A percentile compares a stretch with the other conserved stretches of the same genome.
Conservation (phyloP, 2,113 vertebrate genomes). For the Syngnathus typhle region DNA sequence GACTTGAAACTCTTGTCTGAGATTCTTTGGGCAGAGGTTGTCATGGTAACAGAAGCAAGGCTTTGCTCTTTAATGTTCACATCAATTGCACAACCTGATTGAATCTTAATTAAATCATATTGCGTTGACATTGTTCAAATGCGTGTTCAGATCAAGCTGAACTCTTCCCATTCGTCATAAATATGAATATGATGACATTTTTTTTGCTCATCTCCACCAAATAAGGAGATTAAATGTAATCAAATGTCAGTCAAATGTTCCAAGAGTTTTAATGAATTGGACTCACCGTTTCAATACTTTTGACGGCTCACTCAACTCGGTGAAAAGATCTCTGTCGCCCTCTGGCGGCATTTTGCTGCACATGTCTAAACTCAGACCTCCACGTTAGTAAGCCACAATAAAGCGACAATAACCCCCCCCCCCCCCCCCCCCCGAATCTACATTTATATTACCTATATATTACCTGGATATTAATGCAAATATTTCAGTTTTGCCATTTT, state of each 20-base stretch:
- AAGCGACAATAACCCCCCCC: neutral
- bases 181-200: no score
- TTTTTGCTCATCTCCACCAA: neutral
- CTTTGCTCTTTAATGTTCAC: conserved; percentile 1
- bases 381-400: neutral
- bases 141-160: neutral
- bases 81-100: neutral
- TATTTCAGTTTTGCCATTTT: neutral
- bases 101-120: neutral
- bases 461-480: neutral
- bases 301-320: neutral
- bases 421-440: no score
- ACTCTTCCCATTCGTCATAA: neutral
- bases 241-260: no score
- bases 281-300: neutral
- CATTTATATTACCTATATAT: neutral
- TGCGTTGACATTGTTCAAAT: neutral
- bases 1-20: neutral
- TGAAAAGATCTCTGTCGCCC: neutral
- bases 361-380: neutral
- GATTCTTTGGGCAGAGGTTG: conserved; percentile 1
- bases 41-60: conserved; percentile 4
- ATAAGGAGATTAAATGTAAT: neutral
- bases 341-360: neutral
- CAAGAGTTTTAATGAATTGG: neutral